Base-by-base conservation (phyloP, 1,140 invertebrate species). In the Brachionus koreanus region DNA sequence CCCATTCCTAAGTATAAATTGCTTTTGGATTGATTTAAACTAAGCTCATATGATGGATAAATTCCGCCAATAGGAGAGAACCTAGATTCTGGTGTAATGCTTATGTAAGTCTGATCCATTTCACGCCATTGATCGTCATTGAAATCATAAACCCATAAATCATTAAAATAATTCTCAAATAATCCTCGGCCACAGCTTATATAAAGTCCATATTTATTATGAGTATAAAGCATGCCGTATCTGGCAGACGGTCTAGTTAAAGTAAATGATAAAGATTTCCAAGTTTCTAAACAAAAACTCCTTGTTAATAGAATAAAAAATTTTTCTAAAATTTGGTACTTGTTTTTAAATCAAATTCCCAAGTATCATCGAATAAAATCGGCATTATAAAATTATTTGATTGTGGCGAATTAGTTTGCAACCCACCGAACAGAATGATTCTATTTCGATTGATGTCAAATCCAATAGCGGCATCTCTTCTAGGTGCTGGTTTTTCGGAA, bases 51-150 rank as follows among this genome's bases (percentile, higher is more conserved):
- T 10, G 49, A 57, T 23, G 76, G 76, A 43, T 79, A 79, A 12
- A 79, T 79, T 61, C 76, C 76, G 19, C 76, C 76, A 2, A 79
- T 23, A 9, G 76, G 76, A 19, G 76, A 79, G 35, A 61, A 79
- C 19, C 76, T 57, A 16, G 49, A 19, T 13, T 79, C 76, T 4
- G 76, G 76, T 13, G 10, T 65, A n/a, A 79, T 79, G 12, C 76
- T 79, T 12, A 79, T 79, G 42, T 12, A 79, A 5, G 49, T 79
- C 42, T 79, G 76, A 65, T 79, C 76, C 76, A 79, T 79, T 65
- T 79, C 6, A 39, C 61, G 49, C 76, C 76, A 79, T 79, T 79
- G 76, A 37, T 79, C 76, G 10, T 79, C 49, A 79, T 23, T 43
- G 33, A 61, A 79, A 19, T 79, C 76, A 37, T 61, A 79, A 37